A percentile compares a stretch with the other conserved stretches of the same genome.
Evolutionary conservation across 2,113 vertebrate genomes (phyloP).

Genomic region (Brachypodius melanocephalos): DNA sequence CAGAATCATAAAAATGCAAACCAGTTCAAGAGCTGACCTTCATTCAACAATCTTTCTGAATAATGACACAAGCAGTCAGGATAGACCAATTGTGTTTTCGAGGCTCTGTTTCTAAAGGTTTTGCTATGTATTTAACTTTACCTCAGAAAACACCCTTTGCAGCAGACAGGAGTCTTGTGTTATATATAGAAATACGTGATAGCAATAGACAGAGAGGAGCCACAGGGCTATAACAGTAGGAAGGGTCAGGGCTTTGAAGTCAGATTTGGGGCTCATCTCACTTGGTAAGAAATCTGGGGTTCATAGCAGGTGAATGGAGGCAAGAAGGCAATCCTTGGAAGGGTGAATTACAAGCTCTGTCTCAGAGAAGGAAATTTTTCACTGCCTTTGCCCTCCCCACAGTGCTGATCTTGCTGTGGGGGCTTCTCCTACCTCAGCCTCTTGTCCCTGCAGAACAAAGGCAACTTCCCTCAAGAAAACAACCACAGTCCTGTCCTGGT

Average conservation of each 20-base stretch:
- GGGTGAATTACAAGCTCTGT: background rate
- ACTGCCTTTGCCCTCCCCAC: background rate
- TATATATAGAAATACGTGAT: background rate
- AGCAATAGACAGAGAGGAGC: conserved; percentile 12
- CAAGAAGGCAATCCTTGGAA: background rate
- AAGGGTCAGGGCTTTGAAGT: background rate
- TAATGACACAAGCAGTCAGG: background rate
- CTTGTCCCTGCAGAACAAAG: background rate
- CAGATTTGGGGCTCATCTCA: background rate
- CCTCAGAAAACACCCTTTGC: conserved; percentile 1
- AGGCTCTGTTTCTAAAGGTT: background rate
- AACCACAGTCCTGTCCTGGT: background rate
- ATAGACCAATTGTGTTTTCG: background rate
- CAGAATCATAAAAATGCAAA: conserved; percentile 22
- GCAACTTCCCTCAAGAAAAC: background rate
- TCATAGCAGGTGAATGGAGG: background rate
- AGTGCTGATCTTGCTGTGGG: background rate
- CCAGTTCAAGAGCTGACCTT: conserved; percentile 11
- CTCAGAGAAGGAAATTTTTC: background rate
- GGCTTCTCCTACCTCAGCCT: background rate
- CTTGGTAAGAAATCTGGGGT: background rate
- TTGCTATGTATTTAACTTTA: background rate
- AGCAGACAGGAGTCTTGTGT: background rate
- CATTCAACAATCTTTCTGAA: background rate
- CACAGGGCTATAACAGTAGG: background rate